Conservation (phyloP, 2,113 vertebrate genomes). For the Mirounga angustirostris region DNA sequence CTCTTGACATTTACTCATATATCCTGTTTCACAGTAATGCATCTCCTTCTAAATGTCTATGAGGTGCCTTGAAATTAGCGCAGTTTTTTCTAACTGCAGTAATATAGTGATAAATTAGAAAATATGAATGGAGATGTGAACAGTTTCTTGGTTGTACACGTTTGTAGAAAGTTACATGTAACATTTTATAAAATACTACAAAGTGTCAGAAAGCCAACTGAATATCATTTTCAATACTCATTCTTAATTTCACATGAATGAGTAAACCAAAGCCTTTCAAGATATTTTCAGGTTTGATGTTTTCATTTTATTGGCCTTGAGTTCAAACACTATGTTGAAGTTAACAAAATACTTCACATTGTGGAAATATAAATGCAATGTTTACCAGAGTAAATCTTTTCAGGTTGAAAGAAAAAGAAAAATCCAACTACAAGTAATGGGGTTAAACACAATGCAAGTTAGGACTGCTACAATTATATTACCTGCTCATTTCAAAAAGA, state of each 20-base stretch:
- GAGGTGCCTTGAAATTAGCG: conserved; percentile 26
- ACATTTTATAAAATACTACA: conserved; percentile 1
- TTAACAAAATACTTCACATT: background rate
- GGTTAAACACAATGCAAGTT: background rate
- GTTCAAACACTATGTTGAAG: background rate
- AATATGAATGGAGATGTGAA: background rate
- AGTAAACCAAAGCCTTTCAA: background rate
- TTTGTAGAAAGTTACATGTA: background rate
- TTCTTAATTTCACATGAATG: conserved; percentile 16
- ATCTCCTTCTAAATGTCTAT: background rate
- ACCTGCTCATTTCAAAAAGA: background rate
- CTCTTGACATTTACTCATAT: conserved; percentile 49
- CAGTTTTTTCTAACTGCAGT: background rate
- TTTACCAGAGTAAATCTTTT: background rate
- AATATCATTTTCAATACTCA: background rate
- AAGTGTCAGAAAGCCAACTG: background rate
- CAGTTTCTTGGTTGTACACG: background rate
- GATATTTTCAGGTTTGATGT: background rate
- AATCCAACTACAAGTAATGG: background rate
- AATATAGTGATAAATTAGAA: conserved; percentile 27
- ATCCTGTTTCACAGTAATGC: background rate
- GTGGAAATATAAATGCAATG: background rate
- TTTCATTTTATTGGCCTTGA: background rate
- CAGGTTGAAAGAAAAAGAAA: background rate
- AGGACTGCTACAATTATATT: background rate